A percentile compares a stretch with the other conserved stretches of the same genome.
These are phyloP conservation scores for Halictus rubicundus DNA, from an alignment of 1,140 invertebrate genomes.

Conservation along the genomic window DNA sequence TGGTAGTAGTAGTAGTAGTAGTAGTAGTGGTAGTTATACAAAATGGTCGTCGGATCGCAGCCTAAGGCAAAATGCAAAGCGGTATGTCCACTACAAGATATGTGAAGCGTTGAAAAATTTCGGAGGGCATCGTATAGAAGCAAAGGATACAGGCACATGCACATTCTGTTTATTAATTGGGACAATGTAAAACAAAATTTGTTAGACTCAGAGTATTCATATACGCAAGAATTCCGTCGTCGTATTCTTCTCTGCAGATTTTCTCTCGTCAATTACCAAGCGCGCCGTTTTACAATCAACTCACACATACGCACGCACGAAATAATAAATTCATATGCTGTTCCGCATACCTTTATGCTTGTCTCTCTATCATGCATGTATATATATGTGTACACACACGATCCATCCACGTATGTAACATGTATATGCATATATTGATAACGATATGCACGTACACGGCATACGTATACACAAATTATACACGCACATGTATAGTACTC, in stretches of 20 bases:
- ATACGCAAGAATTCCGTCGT: constrained; percentile 60
- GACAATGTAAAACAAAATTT: constrained; percentile 79
- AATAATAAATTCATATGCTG: constrained; percentile 19
- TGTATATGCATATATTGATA: constrained; percentile 17
- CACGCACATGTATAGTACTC: neutral
- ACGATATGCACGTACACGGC: neutral
- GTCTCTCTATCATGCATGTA: constrained; percentile 2
- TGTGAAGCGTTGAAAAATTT: constrained; percentile 66
- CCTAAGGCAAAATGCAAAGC: constrained; percentile 66
- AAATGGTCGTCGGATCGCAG: constrained; percentile 52
- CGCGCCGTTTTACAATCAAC: constrained; percentile 61
- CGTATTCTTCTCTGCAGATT: constrained; percentile 53
- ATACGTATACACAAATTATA: neutral
- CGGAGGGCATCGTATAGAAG: constrained; percentile 68
- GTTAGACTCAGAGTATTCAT: constrained; percentile 65
- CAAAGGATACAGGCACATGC: constrained; percentile 80
- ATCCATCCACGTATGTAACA: constrained; percentile 1
- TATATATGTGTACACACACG: neutral
- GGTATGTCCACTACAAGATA: constrained; percentile 53
- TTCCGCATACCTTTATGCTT: constrained; percentile 15
- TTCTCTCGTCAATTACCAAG: constrained; percentile 54
- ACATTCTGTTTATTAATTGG: constrained; percentile 81
- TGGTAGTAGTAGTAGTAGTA: neutral
- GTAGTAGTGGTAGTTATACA: neutral
- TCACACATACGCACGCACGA: constrained; percentile 54